Evolutionary conservation across 2,113 vertebrate species (phyloP).

Genomic region (Sminthopsis crassicaudata): DNA sequence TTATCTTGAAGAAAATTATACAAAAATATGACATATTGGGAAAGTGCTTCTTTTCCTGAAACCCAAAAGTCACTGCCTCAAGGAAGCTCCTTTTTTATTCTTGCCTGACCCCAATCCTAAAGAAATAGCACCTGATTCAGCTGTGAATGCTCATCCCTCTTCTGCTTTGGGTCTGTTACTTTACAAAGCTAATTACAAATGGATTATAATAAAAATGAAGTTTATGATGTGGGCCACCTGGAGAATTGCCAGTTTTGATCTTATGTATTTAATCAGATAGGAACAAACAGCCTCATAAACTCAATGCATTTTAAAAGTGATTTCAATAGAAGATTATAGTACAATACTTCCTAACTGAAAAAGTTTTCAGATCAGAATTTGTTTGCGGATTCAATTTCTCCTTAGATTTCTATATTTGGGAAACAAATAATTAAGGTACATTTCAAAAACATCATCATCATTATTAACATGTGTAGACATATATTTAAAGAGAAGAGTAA

Average conservation of each 20-base stretch:
- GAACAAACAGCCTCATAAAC: slow-evolving; percentile 40
- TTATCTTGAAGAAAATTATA: not conserved
- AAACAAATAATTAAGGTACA: not conserved
- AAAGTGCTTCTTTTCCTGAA: not conserved
- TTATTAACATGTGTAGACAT: slow-evolving; percentile 23
- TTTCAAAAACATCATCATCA: not conserved
- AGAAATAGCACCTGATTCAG: not conserved
- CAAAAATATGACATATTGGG: not conserved
- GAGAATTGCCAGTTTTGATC: slow-evolving; percentile 47
- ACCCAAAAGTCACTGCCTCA: not conserved
- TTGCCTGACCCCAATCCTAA: not conserved
- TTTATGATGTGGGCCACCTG: slow-evolving; percentile 25
- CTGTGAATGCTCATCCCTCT: not conserved
- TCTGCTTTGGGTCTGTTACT: not conserved
- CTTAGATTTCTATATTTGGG: not conserved
- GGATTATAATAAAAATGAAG: slow-evolving; percentile 48
- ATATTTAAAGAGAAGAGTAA: not conserved
- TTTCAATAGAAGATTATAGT: slow-evolving; percentile 48
- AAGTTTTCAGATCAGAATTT: not conserved
- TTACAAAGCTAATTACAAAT: slow-evolving; percentile 38
- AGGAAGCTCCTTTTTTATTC: not conserved
- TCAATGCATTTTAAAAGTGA: slow-evolving; percentile 57
- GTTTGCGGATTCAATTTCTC: slow-evolving; percentile 37
- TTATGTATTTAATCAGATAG: slow-evolving; percentile 50
- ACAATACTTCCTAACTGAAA: slow-evolving; percentile 1